A percentile compares a stretch with the other conserved stretches of the same genome.
These are phyloP conservation scores for Clarias pachynema DNA, from an alignment of 2,797 vertebrate genomes.

Conservation along the genomic window DNA sequence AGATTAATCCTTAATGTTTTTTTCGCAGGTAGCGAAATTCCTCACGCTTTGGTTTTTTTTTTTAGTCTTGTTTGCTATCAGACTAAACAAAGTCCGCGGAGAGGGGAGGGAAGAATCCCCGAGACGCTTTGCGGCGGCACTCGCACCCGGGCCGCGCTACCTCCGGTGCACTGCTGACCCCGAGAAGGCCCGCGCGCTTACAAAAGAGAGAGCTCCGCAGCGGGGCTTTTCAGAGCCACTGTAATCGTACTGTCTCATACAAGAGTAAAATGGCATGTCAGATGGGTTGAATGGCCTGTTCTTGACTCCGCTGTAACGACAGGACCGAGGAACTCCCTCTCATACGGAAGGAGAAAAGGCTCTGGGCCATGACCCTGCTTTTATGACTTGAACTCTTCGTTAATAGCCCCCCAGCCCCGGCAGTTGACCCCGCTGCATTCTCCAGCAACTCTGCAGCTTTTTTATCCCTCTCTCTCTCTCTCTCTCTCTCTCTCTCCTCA, in stretches of 20 bases:
- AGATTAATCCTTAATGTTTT: not conserved
- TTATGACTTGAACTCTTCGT: conserved; percentile 59
- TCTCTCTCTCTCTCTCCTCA: not conserved
- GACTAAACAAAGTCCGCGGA: conserved; percentile 2
- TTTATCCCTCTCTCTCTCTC: not conserved
- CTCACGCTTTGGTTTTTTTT: not conserved
- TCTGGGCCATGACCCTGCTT: conserved; percentile 58
- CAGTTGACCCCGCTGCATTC: conserved; percentile 53
- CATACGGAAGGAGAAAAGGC: conserved; percentile 52
- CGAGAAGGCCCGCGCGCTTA: not conserved
- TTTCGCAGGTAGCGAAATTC: not conserved
- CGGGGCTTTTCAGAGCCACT: conserved; percentile 46
- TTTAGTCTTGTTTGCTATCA: not conserved
- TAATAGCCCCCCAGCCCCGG: conserved; percentile 50
- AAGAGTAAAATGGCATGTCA: conserved; percentile 46
- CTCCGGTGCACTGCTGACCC: conserved; percentile 34
- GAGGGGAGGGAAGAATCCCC: not conserved
- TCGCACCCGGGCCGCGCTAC: not conserved
- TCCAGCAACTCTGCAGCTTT: conserved; percentile 23
- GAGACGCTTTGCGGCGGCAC: conserved; percentile 10
- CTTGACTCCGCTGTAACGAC: conserved; percentile 56
- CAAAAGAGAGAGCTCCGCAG: conserved; percentile 20
- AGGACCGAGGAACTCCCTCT: conserved; percentile 51
- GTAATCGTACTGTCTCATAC: conserved; percentile 49
- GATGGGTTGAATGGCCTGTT: conserved; percentile 58